Percentiles rank a stretch among this genome's conserved stretches.
These are phyloP conservation scores for Erynnis tages DNA, from an alignment of 2,888 invertebrate species.

Conservation along the genomic window DNA sequence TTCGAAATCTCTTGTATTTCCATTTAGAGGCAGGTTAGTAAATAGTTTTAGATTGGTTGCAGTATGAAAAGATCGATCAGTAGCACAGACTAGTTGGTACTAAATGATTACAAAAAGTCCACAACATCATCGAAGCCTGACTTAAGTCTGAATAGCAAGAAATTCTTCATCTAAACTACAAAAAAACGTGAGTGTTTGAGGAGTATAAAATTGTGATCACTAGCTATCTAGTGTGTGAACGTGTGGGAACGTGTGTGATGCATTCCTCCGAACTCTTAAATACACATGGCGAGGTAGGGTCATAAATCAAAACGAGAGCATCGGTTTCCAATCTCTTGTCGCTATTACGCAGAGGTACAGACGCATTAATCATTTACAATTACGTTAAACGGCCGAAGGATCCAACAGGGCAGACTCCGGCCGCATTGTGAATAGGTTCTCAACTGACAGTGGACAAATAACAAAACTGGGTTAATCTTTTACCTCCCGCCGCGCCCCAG, in stretches of 20 bases:
- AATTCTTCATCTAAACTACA: too few relatives aligned
- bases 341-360: conserved; percentile 66
- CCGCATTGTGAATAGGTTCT: conserved; percentile 80
- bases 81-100: too few relatives aligned
- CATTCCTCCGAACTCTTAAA: conserved; percentile 19
- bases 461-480: conserved; percentile 82
- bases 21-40: too few relatives aligned
- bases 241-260: conserved; percentile 15
- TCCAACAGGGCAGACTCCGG: conserved; percentile 69
- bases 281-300: conserved; percentile 37
- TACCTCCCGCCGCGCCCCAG: conserved; percentile 69
- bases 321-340: conserved; percentile 66
- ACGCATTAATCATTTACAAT: conserved; percentile 79
- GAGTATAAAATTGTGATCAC: too few relatives aligned
- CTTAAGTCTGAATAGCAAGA: too few relatives aligned
- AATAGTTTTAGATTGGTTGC: too few relatives aligned
- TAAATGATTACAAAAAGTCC: too few relatives aligned
- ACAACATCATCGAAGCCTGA: too few relatives aligned
- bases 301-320: conserved; percentile 69
- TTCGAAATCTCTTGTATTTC: too few relatives aligned
- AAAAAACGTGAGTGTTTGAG: too few relatives aligned
- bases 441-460: conserved; percentile 82
- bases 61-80: too few relatives aligned
- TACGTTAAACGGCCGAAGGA: conserved; percentile 76
- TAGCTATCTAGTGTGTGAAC: too few relatives aligned